Base-by-base conservation (phyloP, 1,140 invertebrate species). In the Anastrepha obliqua region DNA sequence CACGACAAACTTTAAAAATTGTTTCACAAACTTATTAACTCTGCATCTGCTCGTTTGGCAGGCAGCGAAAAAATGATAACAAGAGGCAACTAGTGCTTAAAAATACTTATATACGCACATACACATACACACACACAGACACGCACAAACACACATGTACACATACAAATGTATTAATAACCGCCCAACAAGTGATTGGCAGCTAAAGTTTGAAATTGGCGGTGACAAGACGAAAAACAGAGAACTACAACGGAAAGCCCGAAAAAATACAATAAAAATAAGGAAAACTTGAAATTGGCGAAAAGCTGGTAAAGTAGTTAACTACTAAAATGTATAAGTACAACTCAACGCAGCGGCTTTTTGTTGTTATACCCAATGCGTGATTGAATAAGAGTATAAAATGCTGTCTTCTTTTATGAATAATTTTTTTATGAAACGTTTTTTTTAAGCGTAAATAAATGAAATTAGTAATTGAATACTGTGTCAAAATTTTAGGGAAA, bases 51-150 rank as follows among this genome's bases (percentile, higher is more conserved):
- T 42, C 4, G 39, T 44, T 74, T 81, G 74, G 55, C 47, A 81
- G 44, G 74, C 7, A 81, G 47, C 74, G 47, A 81, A 81, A 81
- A 81, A 29, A 47, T 47, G 74, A 55, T 81, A 81, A 81, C 74
- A 29, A 81, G 74, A 29, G 42, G 17, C 47, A 81, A 81, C 17
- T 81, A 81, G 29, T 29, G 29, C 74, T 58, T 81, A 58, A 81
- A 81, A 81, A 81, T 55, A 51, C 74, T 55, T 81, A 51, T 81
- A 29, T 29, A 29, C 29, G 29, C 29, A 29, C 29, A 29, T 29
- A 29, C 29, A 29, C 29, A 29, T 29, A 29, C 29, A 29, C 29
- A 29, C 29, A 29, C 29, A 29, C 29, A 29, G 29, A 29, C 29
- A 29, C 29, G 29, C 29, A 29, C 29, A 29, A 29, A 29, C 29